Evolutionary conservation across 2,888 invertebrate species (phyloP).

Genomic region (Poecilus cupreus): DNA sequence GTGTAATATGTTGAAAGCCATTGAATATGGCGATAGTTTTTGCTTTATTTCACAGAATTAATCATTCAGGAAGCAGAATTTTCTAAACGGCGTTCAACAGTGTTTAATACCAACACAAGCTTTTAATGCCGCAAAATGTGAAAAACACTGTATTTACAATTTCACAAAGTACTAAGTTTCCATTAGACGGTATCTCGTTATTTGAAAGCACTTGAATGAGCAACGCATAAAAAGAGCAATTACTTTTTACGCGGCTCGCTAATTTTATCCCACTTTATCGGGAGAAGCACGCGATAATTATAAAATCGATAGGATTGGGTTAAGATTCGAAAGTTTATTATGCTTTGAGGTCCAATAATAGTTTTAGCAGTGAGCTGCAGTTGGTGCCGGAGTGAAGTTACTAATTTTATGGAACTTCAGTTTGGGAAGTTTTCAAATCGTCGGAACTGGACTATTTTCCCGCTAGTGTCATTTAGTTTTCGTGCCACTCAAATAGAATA

Average conservation of each 20-base stretch:
- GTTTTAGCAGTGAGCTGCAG: not conserved
- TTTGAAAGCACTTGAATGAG: conserved; percentile 17
- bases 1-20: not conserved
- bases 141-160: not conserved
- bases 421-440: not conserved
- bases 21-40: not conserved
- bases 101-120: not conserved
- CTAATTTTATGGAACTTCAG: conserved; percentile 23
- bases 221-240: conserved; percentile 1
- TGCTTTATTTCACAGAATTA: not conserved
- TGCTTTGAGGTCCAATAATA: conserved; percentile 10
- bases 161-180: conserved; percentile 9
- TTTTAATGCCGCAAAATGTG: not conserved
- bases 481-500: conserved; percentile 10
- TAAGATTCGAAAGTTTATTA: conserved; percentile 31
- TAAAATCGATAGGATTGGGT: conserved; percentile 22
- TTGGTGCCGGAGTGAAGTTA: conserved; percentile 7
- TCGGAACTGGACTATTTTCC: conserved; percentile 16
- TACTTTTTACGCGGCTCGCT: conserved; percentile 11
- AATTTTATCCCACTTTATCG: conserved; percentile 17
- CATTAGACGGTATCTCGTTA: conserved; percentile 6
- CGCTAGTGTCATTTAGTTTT: conserved; percentile 37
- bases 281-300: conserved; percentile 1
- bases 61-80: not conserved
- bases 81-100: not conserved